phyloP scores from a whole-genome alignment of 2,113 vertebrate species.

The Scatophagus argus region DNA sequence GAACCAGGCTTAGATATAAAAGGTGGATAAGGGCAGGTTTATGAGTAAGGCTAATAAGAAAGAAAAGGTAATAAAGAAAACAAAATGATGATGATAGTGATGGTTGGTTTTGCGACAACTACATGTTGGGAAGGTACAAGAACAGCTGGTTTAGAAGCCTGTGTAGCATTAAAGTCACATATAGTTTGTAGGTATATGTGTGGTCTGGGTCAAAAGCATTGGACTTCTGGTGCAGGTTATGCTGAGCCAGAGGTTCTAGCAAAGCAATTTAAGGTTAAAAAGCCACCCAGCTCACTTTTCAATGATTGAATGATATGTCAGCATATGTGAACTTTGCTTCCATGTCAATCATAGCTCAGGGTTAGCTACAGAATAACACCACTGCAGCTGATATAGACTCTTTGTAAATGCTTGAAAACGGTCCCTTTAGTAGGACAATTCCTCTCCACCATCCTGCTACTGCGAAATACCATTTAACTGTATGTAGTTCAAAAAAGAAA shows the following conservation, averaged over 20 bases:
- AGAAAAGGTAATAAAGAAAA: not conserved
- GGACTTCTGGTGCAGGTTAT: constrained; percentile 20
- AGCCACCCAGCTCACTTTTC: constrained; percentile 17
- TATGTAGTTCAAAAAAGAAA: not conserved
- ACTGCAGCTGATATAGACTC: constrained; percentile 16
- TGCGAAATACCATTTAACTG: not conserved
- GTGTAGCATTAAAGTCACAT: constrained; percentile 3
- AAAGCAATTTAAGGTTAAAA: constrained; percentile 54
- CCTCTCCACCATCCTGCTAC: not conserved
- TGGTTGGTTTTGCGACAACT: not conserved
- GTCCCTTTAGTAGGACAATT: not conserved
- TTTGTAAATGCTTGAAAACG: constrained; percentile 9
- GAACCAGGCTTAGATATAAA: not conserved
- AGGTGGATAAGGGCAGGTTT: constrained; percentile 17
- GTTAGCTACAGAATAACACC: not conserved
- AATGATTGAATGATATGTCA: constrained; percentile 31
- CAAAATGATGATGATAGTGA: not conserved
- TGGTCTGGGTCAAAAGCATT: constrained; percentile 14
- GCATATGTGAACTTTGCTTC: constrained; percentile 21
- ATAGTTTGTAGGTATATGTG: not conserved
- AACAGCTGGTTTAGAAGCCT: constrained; percentile 6
- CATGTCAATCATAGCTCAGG: not conserved
- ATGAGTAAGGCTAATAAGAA: not conserved
- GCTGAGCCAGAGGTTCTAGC: constrained; percentile 36
- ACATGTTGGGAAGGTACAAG: not conserved